These are phyloP conservation scores for Melieria crassipennis DNA, from an alignment of 2,888 invertebrate genomes.

Conservation along the genomic window DNA sequence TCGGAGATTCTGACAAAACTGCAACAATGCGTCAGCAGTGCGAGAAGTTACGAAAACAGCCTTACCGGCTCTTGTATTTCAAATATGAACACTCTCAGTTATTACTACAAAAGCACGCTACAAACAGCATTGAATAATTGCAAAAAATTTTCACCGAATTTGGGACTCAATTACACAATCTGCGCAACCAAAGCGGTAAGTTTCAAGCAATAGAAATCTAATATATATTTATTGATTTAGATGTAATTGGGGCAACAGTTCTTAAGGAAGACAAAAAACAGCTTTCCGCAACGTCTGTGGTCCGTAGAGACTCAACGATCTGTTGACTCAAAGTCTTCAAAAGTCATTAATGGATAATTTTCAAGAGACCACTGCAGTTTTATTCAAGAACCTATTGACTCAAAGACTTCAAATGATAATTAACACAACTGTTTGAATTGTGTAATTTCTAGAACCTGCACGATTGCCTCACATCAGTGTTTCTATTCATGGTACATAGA, in stretches of 20 bases:
- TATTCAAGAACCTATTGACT: too few relatives aligned
- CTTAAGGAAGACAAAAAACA: background rate
- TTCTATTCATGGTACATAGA: too few relatives aligned
- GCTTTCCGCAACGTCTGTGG: too few relatives aligned
- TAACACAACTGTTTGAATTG: too few relatives aligned
- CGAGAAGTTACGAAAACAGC: slow-evolving; percentile 15
- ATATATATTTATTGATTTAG: background rate
- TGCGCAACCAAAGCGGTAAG: slow-evolving; percentile 42
- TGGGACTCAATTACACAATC: slow-evolving; percentile 36
- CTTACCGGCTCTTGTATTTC: background rate
- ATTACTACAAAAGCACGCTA: slow-evolving; percentile 37
- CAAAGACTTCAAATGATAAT: too few relatives aligned
- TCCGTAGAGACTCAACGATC: too few relatives aligned
- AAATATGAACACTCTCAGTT: slow-evolving; percentile 29
- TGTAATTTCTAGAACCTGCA: too few relatives aligned
- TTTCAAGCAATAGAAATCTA: background rate
- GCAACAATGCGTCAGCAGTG: slow-evolving; percentile 32
- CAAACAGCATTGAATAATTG: slow-evolving; percentile 29
- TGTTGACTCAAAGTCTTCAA: too few relatives aligned
- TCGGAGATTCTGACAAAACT: slow-evolving; percentile 19
- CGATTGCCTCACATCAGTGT: too few relatives aligned
- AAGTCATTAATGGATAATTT: too few relatives aligned
- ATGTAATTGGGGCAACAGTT: too few relatives aligned
- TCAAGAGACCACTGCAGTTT: too few relatives aligned
- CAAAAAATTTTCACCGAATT: slow-evolving; percentile 14